These are phyloP conservation scores for Meriones psammophilus DNA, from an alignment of 2,797 vertebrate species.

Conservation along the genomic window DNA sequence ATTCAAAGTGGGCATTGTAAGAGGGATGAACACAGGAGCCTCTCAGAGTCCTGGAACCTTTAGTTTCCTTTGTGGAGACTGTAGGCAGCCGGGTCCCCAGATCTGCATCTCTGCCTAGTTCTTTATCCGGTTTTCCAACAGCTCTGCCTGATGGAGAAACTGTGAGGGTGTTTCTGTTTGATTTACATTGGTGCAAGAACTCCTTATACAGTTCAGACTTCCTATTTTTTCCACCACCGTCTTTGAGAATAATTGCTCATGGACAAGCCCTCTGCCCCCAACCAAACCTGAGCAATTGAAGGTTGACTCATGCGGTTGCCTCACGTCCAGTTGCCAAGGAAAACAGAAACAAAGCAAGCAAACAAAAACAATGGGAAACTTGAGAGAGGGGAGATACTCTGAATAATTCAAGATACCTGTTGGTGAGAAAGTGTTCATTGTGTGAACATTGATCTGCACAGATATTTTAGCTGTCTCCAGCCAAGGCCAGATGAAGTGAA, in stretches of 20 bases:
- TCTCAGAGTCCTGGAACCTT: background rate
- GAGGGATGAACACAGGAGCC: background rate
- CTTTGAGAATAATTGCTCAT: slow-evolving; percentile 36
- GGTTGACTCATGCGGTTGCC: slow-evolving; percentile 47
- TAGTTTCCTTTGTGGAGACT: background rate
- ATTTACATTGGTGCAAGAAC: background rate
- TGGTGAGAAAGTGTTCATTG: slow-evolving; percentile 81
- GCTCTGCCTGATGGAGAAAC: background rate
- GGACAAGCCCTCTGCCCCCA: background rate
- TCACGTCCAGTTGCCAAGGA: slow-evolving; percentile 54
- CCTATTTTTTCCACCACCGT: background rate
- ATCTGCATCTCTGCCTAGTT: background rate
- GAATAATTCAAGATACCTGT: slow-evolving; percentile 86
- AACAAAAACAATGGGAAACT: slow-evolving; percentile 28
- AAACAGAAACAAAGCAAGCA: slow-evolving; percentile 69
- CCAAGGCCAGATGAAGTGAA: background rate
- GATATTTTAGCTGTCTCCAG: slow-evolving; percentile 55
- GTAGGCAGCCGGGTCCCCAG: too few species aligned
- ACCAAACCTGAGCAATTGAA: background rate
- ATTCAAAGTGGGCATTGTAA: background rate
- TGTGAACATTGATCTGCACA: slow-evolving; percentile 52
- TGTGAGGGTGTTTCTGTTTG: background rate
- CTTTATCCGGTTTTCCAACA: background rate
- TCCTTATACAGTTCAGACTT: background rate
- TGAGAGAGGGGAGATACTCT: slow-evolving; percentile 80